Evolutionary conservation across 1,140 invertebrate genomes (phyloP).

Genomic region (Tetraneura akinire): DNA sequence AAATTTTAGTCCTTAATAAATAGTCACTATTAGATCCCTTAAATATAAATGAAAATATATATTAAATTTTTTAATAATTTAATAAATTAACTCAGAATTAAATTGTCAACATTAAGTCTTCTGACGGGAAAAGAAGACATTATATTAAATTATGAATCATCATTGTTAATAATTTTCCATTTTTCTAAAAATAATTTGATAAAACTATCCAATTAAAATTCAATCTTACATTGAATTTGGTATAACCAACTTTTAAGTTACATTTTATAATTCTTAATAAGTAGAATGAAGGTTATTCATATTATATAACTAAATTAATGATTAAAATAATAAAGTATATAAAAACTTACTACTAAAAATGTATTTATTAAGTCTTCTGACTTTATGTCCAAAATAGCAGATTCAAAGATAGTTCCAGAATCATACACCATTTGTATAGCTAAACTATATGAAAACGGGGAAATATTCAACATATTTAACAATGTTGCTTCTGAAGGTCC

Average conservation of each 20-base stretch:
- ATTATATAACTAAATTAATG: too few species aligned
- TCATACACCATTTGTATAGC: slow-evolving; percentile 95
- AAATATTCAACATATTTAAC: slow-evolving; percentile 99
- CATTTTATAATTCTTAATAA: too few species aligned
- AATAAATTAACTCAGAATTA: slow-evolving; percentile 27
- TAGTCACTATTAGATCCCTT: too few species aligned
- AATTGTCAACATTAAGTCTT: slow-evolving; percentile 32
- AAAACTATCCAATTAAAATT: too few species aligned
- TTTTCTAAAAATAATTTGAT: too few species aligned
- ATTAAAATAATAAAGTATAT: too few species aligned
- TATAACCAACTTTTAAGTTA: too few species aligned
- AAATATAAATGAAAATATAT: too few species aligned
- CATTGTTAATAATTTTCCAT: background rate
- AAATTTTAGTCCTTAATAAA: too few species aligned
- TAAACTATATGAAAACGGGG: slow-evolving; percentile 98
- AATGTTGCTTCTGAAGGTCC: slow-evolving; percentile 98
- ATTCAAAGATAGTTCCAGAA: slow-evolving; percentile 95
- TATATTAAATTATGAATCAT: slow-evolving; percentile 27
- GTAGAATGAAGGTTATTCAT: too few species aligned
- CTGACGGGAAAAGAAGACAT: slow-evolving; percentile 52
- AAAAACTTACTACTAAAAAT: slow-evolving; percentile 74
- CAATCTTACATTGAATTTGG: too few species aligned
- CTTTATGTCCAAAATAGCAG: slow-evolving; percentile 96
- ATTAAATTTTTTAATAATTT: background rate
- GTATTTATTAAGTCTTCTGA: slow-evolving; percentile 88